These are phyloP conservation scores for Pagrus major DNA, from an alignment of 2,113 vertebrate species.

Conservation along the genomic window DNA sequence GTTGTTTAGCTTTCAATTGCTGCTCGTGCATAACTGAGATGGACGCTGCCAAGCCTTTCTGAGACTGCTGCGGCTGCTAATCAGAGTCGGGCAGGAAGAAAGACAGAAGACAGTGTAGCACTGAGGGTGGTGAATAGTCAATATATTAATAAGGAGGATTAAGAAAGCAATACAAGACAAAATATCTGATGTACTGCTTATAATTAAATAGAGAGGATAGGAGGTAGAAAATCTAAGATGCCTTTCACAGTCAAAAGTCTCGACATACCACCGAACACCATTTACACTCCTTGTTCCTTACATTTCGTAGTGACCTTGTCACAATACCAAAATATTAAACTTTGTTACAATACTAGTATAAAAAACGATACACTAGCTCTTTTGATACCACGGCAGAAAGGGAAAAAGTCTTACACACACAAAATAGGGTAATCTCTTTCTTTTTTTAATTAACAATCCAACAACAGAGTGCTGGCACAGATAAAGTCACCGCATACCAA, in stretches of 20 bases:
- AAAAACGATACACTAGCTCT: too few relatives aligned
- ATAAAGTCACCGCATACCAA: too few relatives aligned
- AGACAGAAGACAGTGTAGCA: not conserved
- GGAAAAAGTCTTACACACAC: too few relatives aligned
- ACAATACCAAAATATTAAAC: too few relatives aligned
- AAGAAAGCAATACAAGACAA: not conserved
- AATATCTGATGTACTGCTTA: not conserved
- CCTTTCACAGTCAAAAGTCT: not conserved
- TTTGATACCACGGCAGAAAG: too few relatives aligned
- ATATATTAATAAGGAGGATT: not conserved
- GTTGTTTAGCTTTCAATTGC: conserved; percentile 52
- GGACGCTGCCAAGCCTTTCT: conserved; percentile 31
- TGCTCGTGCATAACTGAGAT: conserved; percentile 40
- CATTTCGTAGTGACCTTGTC: not conserved
- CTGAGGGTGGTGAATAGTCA: not conserved
- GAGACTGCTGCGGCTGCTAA: conserved; percentile 36
- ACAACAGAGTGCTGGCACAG: too few relatives aligned
- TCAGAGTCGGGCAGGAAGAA: conserved; percentile 24
- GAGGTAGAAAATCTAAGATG: not conserved
- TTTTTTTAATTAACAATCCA: too few relatives aligned
- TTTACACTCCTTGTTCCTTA: too few relatives aligned
- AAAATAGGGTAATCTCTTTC: too few relatives aligned
- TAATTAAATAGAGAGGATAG: not conserved
- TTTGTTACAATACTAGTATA: too few relatives aligned
- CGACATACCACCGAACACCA: not conserved